Evolutionary conservation across 2,888 invertebrate species (phyloP).

Genomic region (Scelioninae gen. 1): DNA sequence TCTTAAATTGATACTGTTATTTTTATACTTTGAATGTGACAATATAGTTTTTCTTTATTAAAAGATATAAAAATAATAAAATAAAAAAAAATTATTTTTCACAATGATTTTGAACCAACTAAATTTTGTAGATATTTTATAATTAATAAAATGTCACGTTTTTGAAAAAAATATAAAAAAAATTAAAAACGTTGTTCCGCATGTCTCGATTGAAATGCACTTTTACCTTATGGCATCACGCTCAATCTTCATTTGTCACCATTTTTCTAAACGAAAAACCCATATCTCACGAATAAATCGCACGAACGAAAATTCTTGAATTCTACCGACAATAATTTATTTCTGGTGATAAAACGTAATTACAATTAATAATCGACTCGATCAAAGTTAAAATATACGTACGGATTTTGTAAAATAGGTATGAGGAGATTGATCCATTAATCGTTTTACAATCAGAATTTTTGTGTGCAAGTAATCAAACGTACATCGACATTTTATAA

Average conservation of each 20-base stretch:
- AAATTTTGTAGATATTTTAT: not conserved
- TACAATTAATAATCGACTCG: conserved; percentile 40
- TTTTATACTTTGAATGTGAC: not conserved
- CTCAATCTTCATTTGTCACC: conserved; percentile 48
- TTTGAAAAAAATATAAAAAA: too few relatives aligned
- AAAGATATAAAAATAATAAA: too few relatives aligned
- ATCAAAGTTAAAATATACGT: conserved; percentile 20
- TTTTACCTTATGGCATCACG: conserved; percentile 28
- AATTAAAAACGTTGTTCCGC: not conserved
- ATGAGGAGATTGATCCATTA: too few relatives aligned
- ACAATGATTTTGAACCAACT: too few relatives aligned
- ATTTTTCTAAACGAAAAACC: conserved; percentile 44
- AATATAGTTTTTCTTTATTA: not conserved
- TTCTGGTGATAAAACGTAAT: conserved; percentile 33
- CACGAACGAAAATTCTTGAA: conserved; percentile 28
- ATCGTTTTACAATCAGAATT: not conserved
- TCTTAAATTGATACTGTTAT: too few relatives aligned
- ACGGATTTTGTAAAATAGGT: not conserved
- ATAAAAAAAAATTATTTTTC: too few relatives aligned
- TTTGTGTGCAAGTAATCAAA: conserved; percentile 3
- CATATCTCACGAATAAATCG: conserved; percentile 40
- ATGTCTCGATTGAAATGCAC: conserved; percentile 13
- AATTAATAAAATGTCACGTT: too few relatives aligned
- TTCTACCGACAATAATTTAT: conserved; percentile 25
- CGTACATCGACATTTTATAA: conserved; percentile 22